phyloP scores from a whole-genome alignment of 2,113 vertebrate species.

The Ivindomyrus marchei region DNA sequence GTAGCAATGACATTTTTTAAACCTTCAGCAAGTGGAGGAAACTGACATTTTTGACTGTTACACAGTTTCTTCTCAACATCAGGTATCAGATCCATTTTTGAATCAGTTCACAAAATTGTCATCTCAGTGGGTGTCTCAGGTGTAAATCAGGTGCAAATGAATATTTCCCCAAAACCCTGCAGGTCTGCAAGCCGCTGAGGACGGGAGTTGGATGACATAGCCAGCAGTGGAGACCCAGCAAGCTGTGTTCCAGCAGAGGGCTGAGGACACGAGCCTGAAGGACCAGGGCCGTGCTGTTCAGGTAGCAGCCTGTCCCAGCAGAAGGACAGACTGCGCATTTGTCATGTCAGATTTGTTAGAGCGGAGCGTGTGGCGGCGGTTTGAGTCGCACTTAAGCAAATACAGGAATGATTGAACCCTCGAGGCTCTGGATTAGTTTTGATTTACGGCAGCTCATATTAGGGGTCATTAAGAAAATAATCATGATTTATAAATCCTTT shows the following conservation, averaged over 20 bases:
- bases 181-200: neutral
- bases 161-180: neutral
- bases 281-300: neutral
- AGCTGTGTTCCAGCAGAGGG: neutral
- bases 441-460: conserved; percentile 42
- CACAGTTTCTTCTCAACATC: neutral
- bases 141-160: neutral
- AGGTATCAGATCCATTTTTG: neutral
- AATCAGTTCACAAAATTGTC: neutral
- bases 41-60: neutral
- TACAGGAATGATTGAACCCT: conserved; percentile 14
- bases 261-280: neutral
- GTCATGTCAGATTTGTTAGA: neutral
- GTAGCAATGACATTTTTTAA: neutral
- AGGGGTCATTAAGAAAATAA: conserved; percentile 51
- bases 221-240: neutral
- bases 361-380: neutral
- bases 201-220: neutral
- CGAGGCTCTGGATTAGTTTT: conserved; percentile 23
- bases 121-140: neutral
- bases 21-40: neutral
- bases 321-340: conserved; percentile 12
- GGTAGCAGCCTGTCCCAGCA: neutral
- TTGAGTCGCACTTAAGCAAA: conserved; percentile 37
- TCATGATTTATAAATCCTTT: conserved; percentile 51